Percentiles rank a stretch among this genome's conserved stretches.
Conservation (phyloP, 2,888 invertebrate genomes). For the Amiota communis region DNA sequence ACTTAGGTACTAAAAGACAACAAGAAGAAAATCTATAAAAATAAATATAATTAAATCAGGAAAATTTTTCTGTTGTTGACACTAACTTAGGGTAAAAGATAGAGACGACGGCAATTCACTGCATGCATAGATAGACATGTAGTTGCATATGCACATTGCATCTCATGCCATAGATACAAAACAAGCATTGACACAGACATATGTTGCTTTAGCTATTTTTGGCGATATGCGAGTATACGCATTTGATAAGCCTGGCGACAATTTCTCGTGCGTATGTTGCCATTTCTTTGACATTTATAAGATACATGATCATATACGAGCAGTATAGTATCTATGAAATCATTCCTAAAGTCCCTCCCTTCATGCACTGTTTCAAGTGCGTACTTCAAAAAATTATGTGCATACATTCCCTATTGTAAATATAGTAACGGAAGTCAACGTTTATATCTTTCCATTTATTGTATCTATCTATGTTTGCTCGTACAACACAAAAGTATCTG, state of each 20-base stretch:
- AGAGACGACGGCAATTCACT: neutral
- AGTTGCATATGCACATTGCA: constrained; percentile 3
- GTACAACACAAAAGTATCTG: constrained; percentile 1
- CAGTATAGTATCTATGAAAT: constrained; percentile 15
- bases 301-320: constrained; percentile 4
- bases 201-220: constrained; percentile 5
- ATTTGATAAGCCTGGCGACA: constrained; percentile 1
- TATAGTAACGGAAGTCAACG: constrained; percentile 41
- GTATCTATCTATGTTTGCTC: neutral
- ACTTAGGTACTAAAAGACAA: no score
- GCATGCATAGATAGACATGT: neutral
- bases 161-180: neutral
- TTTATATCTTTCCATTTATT: constrained; percentile 21
- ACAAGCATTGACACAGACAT: neutral
- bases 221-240: neutral
- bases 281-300: constrained; percentile 4
- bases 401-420: constrained; percentile 19
- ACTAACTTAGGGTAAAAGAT: neutral
- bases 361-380: constrained; percentile 39
- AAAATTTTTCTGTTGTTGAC: neutral
- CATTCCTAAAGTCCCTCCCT: neutral
- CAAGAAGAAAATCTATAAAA: neutral
- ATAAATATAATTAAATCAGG: constrained; percentile 1
- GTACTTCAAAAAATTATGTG: constrained; percentile 25
- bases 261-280: neutral